phyloP scores from a whole-genome alignment of 2,113 vertebrate genomes.

The Sebastes schlegelii region DNA sequence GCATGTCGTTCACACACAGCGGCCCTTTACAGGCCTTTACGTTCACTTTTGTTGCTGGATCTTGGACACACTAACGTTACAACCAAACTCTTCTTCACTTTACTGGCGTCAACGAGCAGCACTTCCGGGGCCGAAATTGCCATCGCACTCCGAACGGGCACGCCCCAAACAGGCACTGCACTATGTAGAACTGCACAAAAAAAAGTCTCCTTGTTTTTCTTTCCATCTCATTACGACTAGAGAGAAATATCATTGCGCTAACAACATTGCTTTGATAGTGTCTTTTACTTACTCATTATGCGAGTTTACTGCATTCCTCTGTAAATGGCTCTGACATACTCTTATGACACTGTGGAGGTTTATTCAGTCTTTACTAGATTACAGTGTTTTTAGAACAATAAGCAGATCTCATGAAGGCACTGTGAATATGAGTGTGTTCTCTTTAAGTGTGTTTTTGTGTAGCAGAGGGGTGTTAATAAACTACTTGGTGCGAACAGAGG shows the following conservation, averaged over 20 bases:
- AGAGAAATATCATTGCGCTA: not conserved
- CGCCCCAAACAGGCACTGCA: too few species aligned
- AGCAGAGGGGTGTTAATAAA: slow-evolving; percentile 16
- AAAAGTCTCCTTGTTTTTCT: not conserved
- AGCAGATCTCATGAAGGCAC: slow-evolving; percentile 1
- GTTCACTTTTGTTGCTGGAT: too few species aligned
- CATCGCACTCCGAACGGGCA: too few species aligned
- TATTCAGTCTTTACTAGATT: slow-evolving; percentile 22
- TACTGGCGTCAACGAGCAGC: too few species aligned
- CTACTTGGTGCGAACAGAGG: slow-evolving; percentile 12
- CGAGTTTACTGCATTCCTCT: not conserved
- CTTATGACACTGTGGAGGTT: slow-evolving; percentile 29
- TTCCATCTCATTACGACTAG: slow-evolving; percentile 6
- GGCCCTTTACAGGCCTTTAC: too few species aligned
- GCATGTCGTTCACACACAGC: too few species aligned
- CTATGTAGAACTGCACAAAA: not conserved
- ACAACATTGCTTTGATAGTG: slow-evolving; percentile 3
- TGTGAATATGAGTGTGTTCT: slow-evolving; percentile 19
- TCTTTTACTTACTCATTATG: slow-evolving; percentile 56
- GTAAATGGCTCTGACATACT: slow-evolving; percentile 2
- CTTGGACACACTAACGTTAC: too few species aligned
- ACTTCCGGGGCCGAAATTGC: too few species aligned
- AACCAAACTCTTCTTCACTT: too few species aligned
- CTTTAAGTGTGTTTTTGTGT: slow-evolving; percentile 8
- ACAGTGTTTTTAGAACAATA: slow-evolving; percentile 48